Evolutionary conservation across 2,888 invertebrate genomes (phyloP).

Genomic region (Liodrosophila aerea): DNA sequence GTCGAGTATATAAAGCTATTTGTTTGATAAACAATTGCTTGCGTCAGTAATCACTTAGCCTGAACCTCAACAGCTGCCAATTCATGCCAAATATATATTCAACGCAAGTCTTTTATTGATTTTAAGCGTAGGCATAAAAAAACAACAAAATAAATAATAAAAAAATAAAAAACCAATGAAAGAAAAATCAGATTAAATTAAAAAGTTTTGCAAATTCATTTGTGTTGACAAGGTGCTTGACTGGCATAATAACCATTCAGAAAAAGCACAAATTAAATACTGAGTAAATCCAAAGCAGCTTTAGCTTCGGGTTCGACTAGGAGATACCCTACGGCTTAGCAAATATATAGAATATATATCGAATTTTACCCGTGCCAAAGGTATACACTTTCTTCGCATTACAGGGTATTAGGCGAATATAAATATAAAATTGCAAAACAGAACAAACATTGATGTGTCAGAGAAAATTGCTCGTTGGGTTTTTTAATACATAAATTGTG

Average conservation of each 20-base stretch:
- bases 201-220: constrained; percentile 34
- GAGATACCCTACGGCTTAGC: constrained; percentile 17
- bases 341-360: not conserved
- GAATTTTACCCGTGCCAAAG: too few relatives aligned
- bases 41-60: constrained; percentile 26
- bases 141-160: not conserved
- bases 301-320: too few relatives aligned
- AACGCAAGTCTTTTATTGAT: constrained; percentile 19
- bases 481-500: constrained; percentile 42
- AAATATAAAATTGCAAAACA: constrained; percentile 15
- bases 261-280: constrained; percentile 13
- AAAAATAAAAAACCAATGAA: not conserved
- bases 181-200: constrained; percentile 34
- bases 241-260: constrained; percentile 34
- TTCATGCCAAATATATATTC: constrained; percentile 14
- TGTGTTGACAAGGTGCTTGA: constrained; percentile 52
- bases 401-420: constrained; percentile 14
- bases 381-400: not conserved
- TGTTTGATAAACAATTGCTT: constrained; percentile 14
- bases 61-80: constrained; percentile 18
- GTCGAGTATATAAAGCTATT: constrained; percentile 1
- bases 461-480: constrained; percentile 23
- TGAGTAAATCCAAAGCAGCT: constrained; percentile 1
- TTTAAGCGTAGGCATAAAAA: not conserved
- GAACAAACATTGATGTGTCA: constrained; percentile 44